phyloP scores from a whole-genome alignment of 2,113 vertebrate species.

The Donacobius atricapilla region DNA sequence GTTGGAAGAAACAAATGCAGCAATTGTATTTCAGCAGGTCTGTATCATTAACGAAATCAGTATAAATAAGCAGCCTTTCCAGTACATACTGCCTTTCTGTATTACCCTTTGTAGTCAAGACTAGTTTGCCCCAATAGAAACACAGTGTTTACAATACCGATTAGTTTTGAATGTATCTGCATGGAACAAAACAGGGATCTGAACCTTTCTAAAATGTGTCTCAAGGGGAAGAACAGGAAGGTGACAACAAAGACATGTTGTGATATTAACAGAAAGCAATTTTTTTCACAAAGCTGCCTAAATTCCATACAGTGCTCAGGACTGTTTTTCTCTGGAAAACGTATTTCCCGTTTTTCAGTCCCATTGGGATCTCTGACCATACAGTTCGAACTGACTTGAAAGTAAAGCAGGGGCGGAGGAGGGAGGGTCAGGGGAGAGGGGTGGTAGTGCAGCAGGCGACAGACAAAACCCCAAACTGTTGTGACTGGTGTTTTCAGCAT shows the following conservation, averaged over 20 bases:
- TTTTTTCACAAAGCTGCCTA: background rate
- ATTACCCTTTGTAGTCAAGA: background rate
- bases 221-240: background rate
- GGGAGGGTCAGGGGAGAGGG: fast-evolving
- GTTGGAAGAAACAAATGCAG: background rate
- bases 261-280: background rate
- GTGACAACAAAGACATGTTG: background rate
- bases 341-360: background rate
- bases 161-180: background rate
- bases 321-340: background rate
- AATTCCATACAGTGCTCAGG: background rate
- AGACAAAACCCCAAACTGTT: background rate
- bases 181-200: background rate
- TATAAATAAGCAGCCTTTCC: background rate
- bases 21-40: background rate
- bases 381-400: background rate
- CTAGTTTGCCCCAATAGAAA: background rate
- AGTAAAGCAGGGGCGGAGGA: background rate
- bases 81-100: background rate
- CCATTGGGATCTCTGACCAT: background rate
- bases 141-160: background rate
- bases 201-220: background rate
- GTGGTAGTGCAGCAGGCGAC: background rate
- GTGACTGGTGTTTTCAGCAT: background rate
- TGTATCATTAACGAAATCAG: background rate